Percentiles rank a stretch among this genome's conserved stretches.
These are phyloP conservation scores for Thymelicus acteon DNA, from an alignment of 2,888 invertebrate genomes.

Conservation along the genomic window DNA sequence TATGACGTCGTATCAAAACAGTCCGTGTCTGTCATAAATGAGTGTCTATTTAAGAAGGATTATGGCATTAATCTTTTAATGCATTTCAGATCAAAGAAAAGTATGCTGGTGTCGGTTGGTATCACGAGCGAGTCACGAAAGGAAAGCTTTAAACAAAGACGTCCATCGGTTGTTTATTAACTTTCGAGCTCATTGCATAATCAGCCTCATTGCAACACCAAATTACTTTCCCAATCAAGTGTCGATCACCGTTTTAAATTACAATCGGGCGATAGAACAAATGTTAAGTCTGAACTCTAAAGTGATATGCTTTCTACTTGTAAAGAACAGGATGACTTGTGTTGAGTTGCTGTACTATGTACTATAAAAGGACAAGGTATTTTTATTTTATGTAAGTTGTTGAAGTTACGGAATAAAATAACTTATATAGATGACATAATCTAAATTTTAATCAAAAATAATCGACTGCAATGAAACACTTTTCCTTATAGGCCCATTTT, in stretches of 20 bases:
- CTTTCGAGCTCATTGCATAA: constrained; percentile 34
- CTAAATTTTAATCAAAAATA: background rate
- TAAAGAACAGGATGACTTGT: background rate
- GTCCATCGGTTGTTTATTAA: constrained; percentile 33
- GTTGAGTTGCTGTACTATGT: background rate
- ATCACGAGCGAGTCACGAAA: constrained; percentile 30
- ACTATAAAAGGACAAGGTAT: background rate
- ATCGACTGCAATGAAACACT: too few species aligned
- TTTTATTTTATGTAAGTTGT: background rate
- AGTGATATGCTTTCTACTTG: constrained; percentile 26
- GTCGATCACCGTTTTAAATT: constrained; percentile 37
- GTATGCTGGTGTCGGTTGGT: constrained; percentile 2
- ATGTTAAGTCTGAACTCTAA: constrained; percentile 17
- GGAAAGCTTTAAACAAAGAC: constrained; percentile 36
- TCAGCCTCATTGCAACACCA: constrained; percentile 20
- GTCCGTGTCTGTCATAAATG: background rate
- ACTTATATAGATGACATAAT: too few species aligned
- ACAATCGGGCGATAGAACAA: constrained; percentile 31
- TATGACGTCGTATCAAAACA: background rate
- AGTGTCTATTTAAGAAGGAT: constrained; percentile 22
- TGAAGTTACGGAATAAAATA: too few species aligned
- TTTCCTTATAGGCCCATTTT: too few species aligned
- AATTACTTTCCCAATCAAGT: constrained; percentile 39
- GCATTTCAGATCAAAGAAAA: constrained; percentile 32
- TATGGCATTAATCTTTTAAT: constrained; percentile 36